Conservation (phyloP, 2,888 invertebrate genomes). For the Hypselothyrea guttata region DNA sequence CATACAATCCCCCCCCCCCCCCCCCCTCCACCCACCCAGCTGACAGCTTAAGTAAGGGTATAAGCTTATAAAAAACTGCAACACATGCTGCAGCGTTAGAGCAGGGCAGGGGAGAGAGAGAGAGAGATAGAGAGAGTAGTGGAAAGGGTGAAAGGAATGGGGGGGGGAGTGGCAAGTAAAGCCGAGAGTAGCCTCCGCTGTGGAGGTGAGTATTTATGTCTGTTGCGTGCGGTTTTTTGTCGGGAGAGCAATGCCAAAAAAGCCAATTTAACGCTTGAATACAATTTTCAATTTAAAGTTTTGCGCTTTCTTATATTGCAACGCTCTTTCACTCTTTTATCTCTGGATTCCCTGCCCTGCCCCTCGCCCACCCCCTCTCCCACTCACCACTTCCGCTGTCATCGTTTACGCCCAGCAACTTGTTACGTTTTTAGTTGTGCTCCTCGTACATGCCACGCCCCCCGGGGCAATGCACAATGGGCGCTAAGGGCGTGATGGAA, state of each 20-base stretch:
- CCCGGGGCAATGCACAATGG: slow-evolving; percentile 27
- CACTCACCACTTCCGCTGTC: slow-evolving; percentile 1
- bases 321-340: slow-evolving; percentile 18
- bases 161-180: background rate
- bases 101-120: too few species aligned
- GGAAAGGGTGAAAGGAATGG: background rate
- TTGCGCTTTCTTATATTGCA: slow-evolving; percentile 59
- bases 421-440: slow-evolving; percentile 61
- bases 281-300: slow-evolving; percentile 77
- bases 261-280: slow-evolving; percentile 79
- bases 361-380: slow-evolving; percentile 9
- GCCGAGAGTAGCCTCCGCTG: slow-evolving; percentile 10
- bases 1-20: too few species aligned
- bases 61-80: background rate
- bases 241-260: slow-evolving; percentile 54
- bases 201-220: slow-evolving; percentile 48
- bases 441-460: slow-evolving; percentile 33
- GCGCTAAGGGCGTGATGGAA: slow-evolving; percentile 24
- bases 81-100: background rate
- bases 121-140: slow-evolving; percentile 4
- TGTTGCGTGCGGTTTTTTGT: slow-evolving; percentile 50
- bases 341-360: slow-evolving; percentile 2
- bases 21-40: too few species aligned
- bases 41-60: background rate
- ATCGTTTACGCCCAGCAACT: slow-evolving; percentile 40